Evolutionary conservation across 1,140 invertebrate species (phyloP), one percentile per base, ranked within the genome.

Genomic region (Neoseiulus cucumeris): DNA sequence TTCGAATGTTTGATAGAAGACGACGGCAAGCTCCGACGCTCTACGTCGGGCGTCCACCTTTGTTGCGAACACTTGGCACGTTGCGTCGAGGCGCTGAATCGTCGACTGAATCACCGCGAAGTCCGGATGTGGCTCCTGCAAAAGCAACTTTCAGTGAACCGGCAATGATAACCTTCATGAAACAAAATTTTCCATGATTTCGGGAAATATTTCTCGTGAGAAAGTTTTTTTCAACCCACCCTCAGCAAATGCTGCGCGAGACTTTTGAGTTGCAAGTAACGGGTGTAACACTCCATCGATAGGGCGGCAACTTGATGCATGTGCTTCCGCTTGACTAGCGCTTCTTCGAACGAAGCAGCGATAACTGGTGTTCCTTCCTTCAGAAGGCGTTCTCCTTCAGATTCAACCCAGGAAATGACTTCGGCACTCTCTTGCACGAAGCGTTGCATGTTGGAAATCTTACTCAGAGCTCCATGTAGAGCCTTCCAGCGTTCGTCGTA

Each of bases 401-500:
- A 59, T 2, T 59, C 51, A 5, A 59, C 51, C 51, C 51, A 59
- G 17, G 51, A 25, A 17, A 59, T 9, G 33, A 59, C 51, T 59
- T 59, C 51, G 33, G 51, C 51, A 20, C 51, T 59, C 9, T 59
- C 51, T 33, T 59, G 51, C 4, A 59, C 22, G 22, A 59, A 59
- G 4, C 51, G 51, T 59, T 59, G 51, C 51, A 59, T 59, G 22
- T 59, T 59, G n/a, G 51, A 59, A 17, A 59, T 59, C 22, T 59
- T 12, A 12, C 51, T 29, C 14, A 59, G 22, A 1, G 51, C 51
- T 25, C 51, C 51, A 9, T 59, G 51, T 2, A 59, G 22, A 33
- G 51, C 22, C 51, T 25, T 59, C 51, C 51, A 59, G 33, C 51
- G 51, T 25, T 29, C 25, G 14, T 59, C 51, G 51, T 29, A 59